Evolutionary conservation across 2,888 invertebrate species (phyloP).

Genomic region (Troides helena): DNA sequence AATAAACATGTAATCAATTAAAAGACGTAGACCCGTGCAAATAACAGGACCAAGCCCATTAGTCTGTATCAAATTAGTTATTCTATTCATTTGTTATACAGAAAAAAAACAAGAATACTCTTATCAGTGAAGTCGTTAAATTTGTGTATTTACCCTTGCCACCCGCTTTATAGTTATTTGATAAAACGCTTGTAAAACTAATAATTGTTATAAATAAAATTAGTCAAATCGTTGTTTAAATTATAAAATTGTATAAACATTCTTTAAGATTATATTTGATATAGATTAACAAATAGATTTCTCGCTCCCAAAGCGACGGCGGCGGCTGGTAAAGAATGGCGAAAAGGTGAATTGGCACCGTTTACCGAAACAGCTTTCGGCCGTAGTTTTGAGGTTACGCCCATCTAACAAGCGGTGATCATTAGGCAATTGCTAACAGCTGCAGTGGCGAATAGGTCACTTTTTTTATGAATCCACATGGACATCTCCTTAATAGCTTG

Average conservation of each 20-base stretch:
- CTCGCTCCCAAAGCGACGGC: constrained; percentile 37
- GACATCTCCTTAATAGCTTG: constrained; percentile 52
- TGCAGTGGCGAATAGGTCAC: constrained; percentile 51
- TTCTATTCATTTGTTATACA: not conserved
- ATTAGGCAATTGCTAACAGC: constrained; percentile 57
- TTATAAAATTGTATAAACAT: no score
- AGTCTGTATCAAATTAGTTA: constrained; percentile 27
- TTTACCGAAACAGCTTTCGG: constrained; percentile 50
- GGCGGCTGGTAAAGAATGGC: constrained; percentile 32
- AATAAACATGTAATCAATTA: constrained; percentile 49
- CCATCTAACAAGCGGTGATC: constrained; percentile 55
- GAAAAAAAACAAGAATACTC: constrained; percentile 25
- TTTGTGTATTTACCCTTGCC: constrained; percentile 6
- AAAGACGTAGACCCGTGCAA: constrained; percentile 41
- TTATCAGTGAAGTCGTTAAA: not conserved
- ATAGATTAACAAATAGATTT: constrained; percentile 34
- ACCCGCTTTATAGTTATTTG: not conserved
- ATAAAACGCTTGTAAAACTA: constrained; percentile 8
- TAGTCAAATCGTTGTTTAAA: no score
- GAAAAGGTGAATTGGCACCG: constrained; percentile 49
- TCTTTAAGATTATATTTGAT: not conserved
- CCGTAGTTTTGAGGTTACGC: constrained; percentile 47
- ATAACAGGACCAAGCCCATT: constrained; percentile 33
- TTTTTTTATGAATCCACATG: constrained; percentile 48
- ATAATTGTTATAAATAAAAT: not conserved